Percentiles rank a stretch among this genome's conserved stretches.
Evolutionary conservation across 2,113 vertebrate species (phyloP).

Genomic region (Progne subis): DNA sequence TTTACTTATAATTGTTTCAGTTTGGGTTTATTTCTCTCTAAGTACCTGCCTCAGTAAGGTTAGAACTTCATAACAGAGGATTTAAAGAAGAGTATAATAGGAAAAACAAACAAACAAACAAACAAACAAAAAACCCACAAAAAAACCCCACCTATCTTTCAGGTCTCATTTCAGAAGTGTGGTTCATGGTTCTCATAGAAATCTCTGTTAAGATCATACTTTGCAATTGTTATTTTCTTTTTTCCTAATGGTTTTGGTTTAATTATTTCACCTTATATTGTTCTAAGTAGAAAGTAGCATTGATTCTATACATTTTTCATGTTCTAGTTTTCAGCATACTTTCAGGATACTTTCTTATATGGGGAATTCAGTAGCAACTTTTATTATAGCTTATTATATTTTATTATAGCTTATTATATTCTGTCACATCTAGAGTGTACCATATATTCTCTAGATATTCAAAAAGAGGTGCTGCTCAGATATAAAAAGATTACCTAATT

Average conservation of each 20-base stretch:
- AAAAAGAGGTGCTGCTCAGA: background rate
- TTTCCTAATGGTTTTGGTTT: background rate
- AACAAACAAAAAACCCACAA: background rate
- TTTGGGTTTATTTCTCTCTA: background rate
- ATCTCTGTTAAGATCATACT: background rate
- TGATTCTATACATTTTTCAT: background rate
- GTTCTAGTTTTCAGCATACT: background rate
- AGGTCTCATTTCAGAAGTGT: background rate
- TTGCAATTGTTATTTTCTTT: background rate
- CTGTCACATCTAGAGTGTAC: background rate
- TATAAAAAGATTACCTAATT: background rate
- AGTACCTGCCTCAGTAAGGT: background rate
- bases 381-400: background rate
- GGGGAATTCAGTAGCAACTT: background rate
- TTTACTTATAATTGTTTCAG: background rate
- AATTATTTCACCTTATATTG: background rate
- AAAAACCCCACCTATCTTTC: too few species aligned
- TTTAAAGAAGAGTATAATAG: background rate
- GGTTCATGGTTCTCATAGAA: background rate
- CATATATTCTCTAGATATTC: background rate
- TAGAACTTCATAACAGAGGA: background rate
- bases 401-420: background rate
- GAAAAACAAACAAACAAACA: background rate
- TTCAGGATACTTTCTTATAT: background rate
- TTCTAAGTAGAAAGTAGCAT: background rate